phyloP scores from a whole-genome alignment of 2,113 vertebrate species.

The Danio rerio region GRCz12tu NC_133191.1:22653001-22653500 shows the following conservation, averaged over 20 bases:
- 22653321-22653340: slow-evolving; percentile 22
- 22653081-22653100: neutral
- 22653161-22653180: neutral
- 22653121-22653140: neutral
- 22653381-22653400: slow-evolving; percentile 10
- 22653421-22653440: no score
- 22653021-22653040: neutral
- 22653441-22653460: neutral
- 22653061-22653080: neutral
- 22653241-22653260: neutral
- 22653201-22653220: neutral
- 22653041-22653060: neutral
- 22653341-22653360: slow-evolving; percentile 51
- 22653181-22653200: neutral
- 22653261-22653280: no score
- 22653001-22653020: neutral
- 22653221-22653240: neutral
- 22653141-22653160: slow-evolving; percentile 9
- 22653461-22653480: neutral
- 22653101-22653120: slow-evolving; percentile 2
- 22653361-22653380: slow-evolving; percentile 16
- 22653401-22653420: neutral
- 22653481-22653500: neutral
- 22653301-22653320: slow-evolving; percentile 17
- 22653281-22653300: neutral